Evolutionary conservation across 2,888 invertebrate genomes (phyloP), one percentile per base, ranked within the genome.

Genomic region (Acleris sparsana): DNA sequence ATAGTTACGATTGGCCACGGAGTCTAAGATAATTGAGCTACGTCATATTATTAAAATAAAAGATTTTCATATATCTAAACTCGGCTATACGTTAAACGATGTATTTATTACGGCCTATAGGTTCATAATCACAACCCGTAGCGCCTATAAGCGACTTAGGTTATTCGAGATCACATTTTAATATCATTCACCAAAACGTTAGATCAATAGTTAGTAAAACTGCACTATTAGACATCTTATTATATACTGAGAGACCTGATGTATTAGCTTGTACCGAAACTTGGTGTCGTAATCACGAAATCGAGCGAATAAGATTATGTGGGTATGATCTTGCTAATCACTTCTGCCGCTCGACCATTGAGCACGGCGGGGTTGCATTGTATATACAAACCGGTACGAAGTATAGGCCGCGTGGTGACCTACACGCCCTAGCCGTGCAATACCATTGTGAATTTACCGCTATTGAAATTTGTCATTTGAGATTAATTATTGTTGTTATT

Each of bases 401-500:
- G 52, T 52, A 13, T 52, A 52, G 17, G 13, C 52, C 22, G 16
- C 52, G 52, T 5, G 25, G 17, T 9, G 52, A 52, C 25, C 52
- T 52, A 20, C 52, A 52, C 2, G 22, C 17, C 52, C 25, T 52
- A 22, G n/a, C 52, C 11, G 52, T 52, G 11, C 20, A 22, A 20
- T 52, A 52, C 17, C 22, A 52, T 16, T 52, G 20, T 25, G 52
- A 22, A 52, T 52, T 52, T n/a, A 16, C 52, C 6, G 52, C 52
- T 29, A 52, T 22, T 16, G 43, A 43, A 43, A 43, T 43, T 13
- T 11, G 43, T 16, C 1, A 13, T 43, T 43, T 43, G 7, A 25
- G 7, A 25, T 55, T 55, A 39, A 39, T 55, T 55, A 55, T 55
- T 25, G 39, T 55, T 55, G 33, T n/a, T 9, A 17, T 55, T 11